A percentile compares a stretch with the other conserved stretches of the same genome.
Evolutionary conservation across 2,888 invertebrate genomes (phyloP).

Genomic region (Aleiodes alternator): DNA sequence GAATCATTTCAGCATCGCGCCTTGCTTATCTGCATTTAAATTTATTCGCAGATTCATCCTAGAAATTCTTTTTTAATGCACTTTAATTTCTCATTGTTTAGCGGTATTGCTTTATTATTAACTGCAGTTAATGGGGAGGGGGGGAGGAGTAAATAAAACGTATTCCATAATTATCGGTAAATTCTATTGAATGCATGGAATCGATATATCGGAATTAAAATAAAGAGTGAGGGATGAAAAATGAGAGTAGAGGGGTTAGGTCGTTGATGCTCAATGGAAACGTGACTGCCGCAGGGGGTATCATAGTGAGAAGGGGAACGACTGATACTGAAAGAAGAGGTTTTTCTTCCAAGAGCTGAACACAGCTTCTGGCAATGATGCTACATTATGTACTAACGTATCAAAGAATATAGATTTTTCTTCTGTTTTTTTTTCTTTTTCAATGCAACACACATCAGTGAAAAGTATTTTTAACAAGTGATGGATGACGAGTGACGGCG

Average conservation of each 20-base stretch:
- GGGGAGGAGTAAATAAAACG: neutral
- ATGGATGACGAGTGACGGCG: neutral
- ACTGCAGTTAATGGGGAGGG: neutral
- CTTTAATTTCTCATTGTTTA: neutral
- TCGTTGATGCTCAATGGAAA: slow-evolving; percentile 33
- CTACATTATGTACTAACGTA: neutral
- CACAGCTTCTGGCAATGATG: slow-evolving; percentile 27
- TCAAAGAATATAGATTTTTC: slow-evolving; percentile 28
- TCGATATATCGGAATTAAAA: neutral
- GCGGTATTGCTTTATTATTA: slow-evolving; percentile 16
- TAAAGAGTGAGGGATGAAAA: neutral
- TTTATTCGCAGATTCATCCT: neutral
- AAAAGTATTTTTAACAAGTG: slow-evolving; percentile 12
- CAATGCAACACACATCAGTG: neutral
- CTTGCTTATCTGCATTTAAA: slow-evolving; percentile 4
- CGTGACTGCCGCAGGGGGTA: slow-evolving; percentile 29
- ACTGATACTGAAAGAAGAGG: slow-evolving; percentile 22
- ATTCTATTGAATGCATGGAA: neutral
- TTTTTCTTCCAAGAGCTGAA: slow-evolving; percentile 17
- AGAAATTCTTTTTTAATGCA: neutral
- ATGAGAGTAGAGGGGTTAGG: neutral
- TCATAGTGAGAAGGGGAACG: slow-evolving; percentile 11
- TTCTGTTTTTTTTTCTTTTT: neutral
- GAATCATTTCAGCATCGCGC: slow-evolving; percentile 20
- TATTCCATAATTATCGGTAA: neutral